These are phyloP conservation scores for Naja naja DNA, from an alignment of 2,113 vertebrate species.

Conservation along the genomic window DNA sequence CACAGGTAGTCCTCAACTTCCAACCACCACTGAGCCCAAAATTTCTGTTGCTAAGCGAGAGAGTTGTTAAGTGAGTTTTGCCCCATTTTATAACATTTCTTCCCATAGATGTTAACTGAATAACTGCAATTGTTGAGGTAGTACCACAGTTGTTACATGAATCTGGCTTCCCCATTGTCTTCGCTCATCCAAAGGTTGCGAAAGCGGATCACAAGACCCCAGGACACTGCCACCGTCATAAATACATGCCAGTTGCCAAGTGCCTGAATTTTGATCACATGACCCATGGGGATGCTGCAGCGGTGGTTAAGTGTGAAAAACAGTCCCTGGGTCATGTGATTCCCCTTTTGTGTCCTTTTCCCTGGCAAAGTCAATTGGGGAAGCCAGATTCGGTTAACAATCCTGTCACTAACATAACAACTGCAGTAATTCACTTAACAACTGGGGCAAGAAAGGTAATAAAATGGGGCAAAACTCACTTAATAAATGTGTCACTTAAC, in stretches of 20 bases:
- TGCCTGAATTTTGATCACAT: not conserved
- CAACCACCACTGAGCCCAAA: not conserved
- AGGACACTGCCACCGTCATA: not conserved
- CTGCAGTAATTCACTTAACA: not conserved
- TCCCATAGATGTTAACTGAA: not conserved
- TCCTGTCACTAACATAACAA: no score
- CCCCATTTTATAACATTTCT: not conserved
- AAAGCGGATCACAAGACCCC: not conserved
- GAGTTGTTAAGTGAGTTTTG: not conserved
- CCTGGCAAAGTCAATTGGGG: not conserved
- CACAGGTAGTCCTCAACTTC: not conserved
- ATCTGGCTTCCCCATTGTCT: not conserved
- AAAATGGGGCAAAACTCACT: not conserved
- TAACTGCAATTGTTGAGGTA: not conserved
- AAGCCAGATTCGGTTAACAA: not conserved
- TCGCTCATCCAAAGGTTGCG: not conserved
- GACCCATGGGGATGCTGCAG: no score
- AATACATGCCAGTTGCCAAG: not conserved
- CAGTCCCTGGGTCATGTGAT: not conserved
- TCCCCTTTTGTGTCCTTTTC: not conserved
- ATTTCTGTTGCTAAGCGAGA: not conserved
- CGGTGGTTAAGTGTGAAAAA: no score
- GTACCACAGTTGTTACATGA: not conserved
- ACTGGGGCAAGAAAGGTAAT: not conserved
- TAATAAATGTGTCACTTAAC: not conserved